These are phyloP conservation scores for Philonicus albiceps DNA, from an alignment of 2,888 invertebrate species.

Conservation along the genomic window DNA sequence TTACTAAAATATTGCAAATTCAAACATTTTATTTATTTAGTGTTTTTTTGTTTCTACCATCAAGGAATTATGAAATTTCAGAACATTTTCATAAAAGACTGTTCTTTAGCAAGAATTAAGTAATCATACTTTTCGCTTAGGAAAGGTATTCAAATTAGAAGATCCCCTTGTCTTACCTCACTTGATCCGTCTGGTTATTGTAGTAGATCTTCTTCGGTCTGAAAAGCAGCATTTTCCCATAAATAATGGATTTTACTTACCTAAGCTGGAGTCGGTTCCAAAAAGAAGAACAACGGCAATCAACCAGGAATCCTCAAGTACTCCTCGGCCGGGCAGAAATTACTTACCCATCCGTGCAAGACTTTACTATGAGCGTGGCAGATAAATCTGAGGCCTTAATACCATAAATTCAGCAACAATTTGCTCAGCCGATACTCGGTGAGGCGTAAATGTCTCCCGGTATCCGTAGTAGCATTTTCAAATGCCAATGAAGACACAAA, in stretches of 20 bases:
- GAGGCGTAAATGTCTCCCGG: slow-evolving; percentile 32
- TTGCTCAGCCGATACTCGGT: slow-evolving; percentile 34
- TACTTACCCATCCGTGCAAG: slow-evolving; percentile 27
- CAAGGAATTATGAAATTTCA: neutral
- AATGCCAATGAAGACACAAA: slow-evolving; percentile 41
- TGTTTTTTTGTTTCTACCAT: neutral
- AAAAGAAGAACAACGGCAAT: neutral
- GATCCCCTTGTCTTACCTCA: neutral
- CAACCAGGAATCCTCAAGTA: slow-evolving; percentile 11
- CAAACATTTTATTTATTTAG: neutral
- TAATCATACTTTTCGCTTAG: neutral
- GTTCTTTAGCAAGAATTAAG: neutral
- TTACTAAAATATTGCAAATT: neutral
- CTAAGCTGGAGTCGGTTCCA: neutral
- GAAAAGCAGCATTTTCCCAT: neutral
- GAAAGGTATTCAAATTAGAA: neutral
- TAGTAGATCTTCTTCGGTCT: neutral
- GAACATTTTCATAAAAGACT: neutral
- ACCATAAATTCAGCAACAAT: slow-evolving; percentile 35
- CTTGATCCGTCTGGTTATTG: neutral
- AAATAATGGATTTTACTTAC: neutral
- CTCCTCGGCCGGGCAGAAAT: slow-evolving; percentile 10
- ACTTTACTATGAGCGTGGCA: slow-evolving; percentile 18
- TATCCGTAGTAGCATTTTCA: neutral
- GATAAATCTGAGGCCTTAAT: slow-evolving; percentile 29